Base-by-base conservation (phyloP, 2,888 invertebrate species). In the Cremastinae sp. region DNA sequence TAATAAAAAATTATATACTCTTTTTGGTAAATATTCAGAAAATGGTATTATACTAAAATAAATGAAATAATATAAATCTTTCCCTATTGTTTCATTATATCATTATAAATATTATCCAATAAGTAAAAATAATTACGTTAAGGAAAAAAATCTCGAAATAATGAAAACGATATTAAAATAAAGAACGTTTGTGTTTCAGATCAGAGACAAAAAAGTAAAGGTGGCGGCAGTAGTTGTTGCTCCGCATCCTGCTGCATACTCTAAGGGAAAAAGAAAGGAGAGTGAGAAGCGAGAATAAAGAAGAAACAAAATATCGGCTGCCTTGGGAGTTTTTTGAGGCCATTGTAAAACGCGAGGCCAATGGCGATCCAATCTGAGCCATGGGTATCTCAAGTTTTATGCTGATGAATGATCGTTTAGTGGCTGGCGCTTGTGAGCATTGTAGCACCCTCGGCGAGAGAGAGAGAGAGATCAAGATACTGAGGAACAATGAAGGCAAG, bases 141-240 rank as follows among this genome's bases (percentile, higher is more conserved):
- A n/a, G n/a, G n/a, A n/a, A n/a, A n/a, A n/a, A n/a, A n/a, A n/a
- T n/a, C n/a, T n/a, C n/a, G n/a, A 28, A 10, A n/a, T 37, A 5
- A 12, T 5, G 7, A 7, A 58, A 58, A 59, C 0, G 8, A 10
- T 7, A 7, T 41, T 16, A 35, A 12, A 14, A 41, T 37, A 9
- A 45, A 64, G 20, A 2, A 22, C n/a, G 35, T 68, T 79, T 83
- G 58, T 88, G 87, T 93, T 94, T 85, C 93, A 97, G 97, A 97
- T 94, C 96, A 97, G 93, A 94, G 96, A 92, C 96, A 96, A 92
- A 97, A 97, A 92, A 96, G 96, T 92, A 97, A 97, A 95, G 96
- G 96, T 83, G 96, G 96, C 83, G 96, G 96, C 87, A 96, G 96
- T 93, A 96, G 96, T 94, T 97, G 97, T 93, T 97, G 97, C 93